Base-by-base conservation (phyloP, 2,113 vertebrate species). In the Taxidea taxus region DNA sequence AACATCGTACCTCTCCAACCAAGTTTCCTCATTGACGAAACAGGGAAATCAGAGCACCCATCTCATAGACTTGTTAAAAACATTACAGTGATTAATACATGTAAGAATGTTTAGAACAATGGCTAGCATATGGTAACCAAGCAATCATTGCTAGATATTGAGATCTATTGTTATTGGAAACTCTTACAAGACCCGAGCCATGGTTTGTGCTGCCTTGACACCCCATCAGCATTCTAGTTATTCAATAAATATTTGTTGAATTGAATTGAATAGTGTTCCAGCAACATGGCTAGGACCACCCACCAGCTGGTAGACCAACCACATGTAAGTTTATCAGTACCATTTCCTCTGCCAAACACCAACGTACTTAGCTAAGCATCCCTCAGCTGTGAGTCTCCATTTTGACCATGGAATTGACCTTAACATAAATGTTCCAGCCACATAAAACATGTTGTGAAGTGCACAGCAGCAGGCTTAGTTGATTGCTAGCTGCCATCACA, bases 191-290 rank as follows among this genome's bases (percentile, higher is more conserved):
- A 72, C 21, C 39, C 0, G 7, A 78, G 4, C 34, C 27, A 49
- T 85, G 34, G 20, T 72, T 23, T 72, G 9, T 88, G 4, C 44
- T 85, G 18, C 12, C 4, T 91, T 85, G 27, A 7, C 5, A 8
- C 54, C 29, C 39, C 37, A 31, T 64, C 54, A 92, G 83, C 51
- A 54, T 29, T 89, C 80, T 92, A 91, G 64, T 85, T 56, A 66
- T 54, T 97, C 93, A 96, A 96, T 95, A 97, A 97, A 92, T 97
- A 97, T 95, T 96, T 97, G 75, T 82, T 72, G 92, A 97, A 93
- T 90, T 98, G 95, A 96, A 96, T 95, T 96, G 82, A 94, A 91
- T 83, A 85, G 89, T 47, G 49, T 86, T 90, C 13, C 60, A 66
- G 29, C 6, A 62, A 72, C 81, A 70, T 54, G 75, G 37, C 87